Conservation (phyloP, 1,140 invertebrate species). For the Amyelois transitella region DNA sequence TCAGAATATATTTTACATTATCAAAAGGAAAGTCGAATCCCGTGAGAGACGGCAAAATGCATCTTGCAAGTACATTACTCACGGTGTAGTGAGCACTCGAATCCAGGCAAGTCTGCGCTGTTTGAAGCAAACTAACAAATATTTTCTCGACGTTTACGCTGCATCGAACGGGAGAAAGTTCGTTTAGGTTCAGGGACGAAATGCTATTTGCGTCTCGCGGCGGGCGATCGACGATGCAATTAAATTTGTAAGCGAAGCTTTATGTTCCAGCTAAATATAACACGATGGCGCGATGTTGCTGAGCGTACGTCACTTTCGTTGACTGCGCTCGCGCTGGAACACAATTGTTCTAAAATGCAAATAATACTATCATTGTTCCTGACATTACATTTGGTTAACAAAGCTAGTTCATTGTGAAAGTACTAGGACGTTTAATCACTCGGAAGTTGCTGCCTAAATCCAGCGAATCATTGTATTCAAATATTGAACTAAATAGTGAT, state of each 20-base stretch:
- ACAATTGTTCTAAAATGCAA: constrained; percentile 22
- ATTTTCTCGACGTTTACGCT: constrained; percentile 21
- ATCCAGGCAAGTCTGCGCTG: constrained; percentile 7
- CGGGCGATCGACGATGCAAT: constrained; percentile 70
- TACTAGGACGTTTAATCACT: constrained; percentile 1
- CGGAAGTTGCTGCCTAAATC: not conserved
- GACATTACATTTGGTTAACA: constrained; percentile 4
- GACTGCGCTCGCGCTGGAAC: constrained; percentile 20
- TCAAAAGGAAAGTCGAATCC: not conserved
- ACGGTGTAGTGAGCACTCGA: not conserved
- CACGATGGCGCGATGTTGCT: constrained; percentile 43
- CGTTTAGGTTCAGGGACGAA: constrained; percentile 66
- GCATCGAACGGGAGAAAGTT: constrained; percentile 52
- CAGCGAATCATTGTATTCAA: constrained; percentile 10
- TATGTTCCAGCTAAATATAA: constrained; percentile 66
- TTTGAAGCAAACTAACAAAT: constrained; percentile 30
- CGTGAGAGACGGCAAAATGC: not conserved
- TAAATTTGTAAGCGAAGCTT: constrained; percentile 68
- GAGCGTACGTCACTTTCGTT: constrained; percentile 33
- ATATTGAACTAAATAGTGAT: constrained; percentile 18
- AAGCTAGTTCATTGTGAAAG: constrained; percentile 4
- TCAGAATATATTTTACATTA: not conserved
- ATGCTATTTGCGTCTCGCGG: constrained; percentile 64
- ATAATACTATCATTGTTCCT: constrained; percentile 4
- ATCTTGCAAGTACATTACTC: not conserved